Evolutionary conservation across 2,888 invertebrate genomes (phyloP).

Genomic region (Erynnis tages): DNA sequence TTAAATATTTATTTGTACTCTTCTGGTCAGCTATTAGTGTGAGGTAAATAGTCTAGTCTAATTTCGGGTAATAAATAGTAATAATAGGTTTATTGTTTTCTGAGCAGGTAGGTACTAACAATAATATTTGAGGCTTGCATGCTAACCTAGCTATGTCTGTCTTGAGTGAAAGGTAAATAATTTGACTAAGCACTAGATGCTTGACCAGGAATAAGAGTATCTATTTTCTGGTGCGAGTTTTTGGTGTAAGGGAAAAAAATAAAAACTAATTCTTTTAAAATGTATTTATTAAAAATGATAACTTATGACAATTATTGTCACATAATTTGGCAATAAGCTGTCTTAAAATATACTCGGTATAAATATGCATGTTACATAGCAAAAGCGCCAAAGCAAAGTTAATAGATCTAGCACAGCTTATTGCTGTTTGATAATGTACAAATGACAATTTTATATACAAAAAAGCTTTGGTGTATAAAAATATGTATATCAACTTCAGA

Average conservation of each 20-base stretch:
- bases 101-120: too few relatives aligned
- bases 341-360: slow-evolving; percentile 54
- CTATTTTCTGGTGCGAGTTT: too few relatives aligned
- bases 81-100: too few relatives aligned
- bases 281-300: slow-evolving; percentile 73
- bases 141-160: too few relatives aligned
- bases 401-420: slow-evolving; percentile 58
- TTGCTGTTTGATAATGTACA: slow-evolving; percentile 45
- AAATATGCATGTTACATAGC: slow-evolving; percentile 63
- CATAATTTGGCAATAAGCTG: slow-evolving; percentile 69
- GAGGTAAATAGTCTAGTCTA: too few relatives aligned
- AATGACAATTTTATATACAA: slow-evolving; percentile 72
- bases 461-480: slow-evolving; percentile 72
- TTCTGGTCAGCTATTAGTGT: too few relatives aligned
- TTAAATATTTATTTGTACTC: too few relatives aligned
- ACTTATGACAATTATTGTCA: slow-evolving; percentile 59
- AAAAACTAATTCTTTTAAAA: not conserved
- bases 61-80: too few relatives aligned
- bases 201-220: too few relatives aligned
- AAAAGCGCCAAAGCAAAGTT: slow-evolving; percentile 73
- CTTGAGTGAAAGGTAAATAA: too few relatives aligned
- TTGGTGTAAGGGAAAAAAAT: not conserved
- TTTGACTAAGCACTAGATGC: too few relatives aligned
- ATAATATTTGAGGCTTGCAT: too few relatives aligned
- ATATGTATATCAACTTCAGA: slow-evolving; percentile 76